Conservation (phyloP, 2,797 vertebrate genomes). For the Myotis vivesi region DNA sequence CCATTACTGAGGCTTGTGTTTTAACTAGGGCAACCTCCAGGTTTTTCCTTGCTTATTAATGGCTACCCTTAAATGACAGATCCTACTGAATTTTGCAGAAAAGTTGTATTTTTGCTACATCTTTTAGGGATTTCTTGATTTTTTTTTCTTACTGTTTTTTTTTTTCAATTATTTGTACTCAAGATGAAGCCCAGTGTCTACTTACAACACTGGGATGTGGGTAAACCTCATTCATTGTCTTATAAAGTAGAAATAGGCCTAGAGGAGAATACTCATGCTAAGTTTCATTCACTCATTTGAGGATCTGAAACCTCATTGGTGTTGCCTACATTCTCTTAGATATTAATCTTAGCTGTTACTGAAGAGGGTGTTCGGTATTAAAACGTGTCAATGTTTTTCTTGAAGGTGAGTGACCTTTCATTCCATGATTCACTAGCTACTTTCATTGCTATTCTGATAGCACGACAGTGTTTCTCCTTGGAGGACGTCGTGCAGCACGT, state of each 20-base stretch:
- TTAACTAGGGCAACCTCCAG: not conserved
- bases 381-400: slow-evolving; percentile 73
- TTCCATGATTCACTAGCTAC: slow-evolving; percentile 87
- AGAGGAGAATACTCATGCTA: not conserved
- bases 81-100: not conserved
- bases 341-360: slow-evolving; percentile 24
- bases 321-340: slow-evolving; percentile 51
- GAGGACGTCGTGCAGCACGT: slow-evolving; percentile 86
- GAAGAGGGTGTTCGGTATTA: slow-evolving; percentile 65
- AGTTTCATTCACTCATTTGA: not conserved
- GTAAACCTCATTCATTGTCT: not conserved
- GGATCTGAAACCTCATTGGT: not conserved
- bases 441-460: slow-evolving; percentile 85
- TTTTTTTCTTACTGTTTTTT: not conserved
- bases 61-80: not conserved
- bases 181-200: not conserved
- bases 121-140: not conserved
- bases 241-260: not conserved
- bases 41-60: not conserved
- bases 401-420: slow-evolving; percentile 86
- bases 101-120: not conserved
- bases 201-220: not conserved
- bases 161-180: not conserved
- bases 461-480: slow-evolving; percentile 86
- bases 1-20: not conserved